Evolutionary conservation across 2,113 vertebrate genomes (phyloP), one percentile per base, ranked within the genome.

Genomic region (Planiliza haematocheilus): DNA sequence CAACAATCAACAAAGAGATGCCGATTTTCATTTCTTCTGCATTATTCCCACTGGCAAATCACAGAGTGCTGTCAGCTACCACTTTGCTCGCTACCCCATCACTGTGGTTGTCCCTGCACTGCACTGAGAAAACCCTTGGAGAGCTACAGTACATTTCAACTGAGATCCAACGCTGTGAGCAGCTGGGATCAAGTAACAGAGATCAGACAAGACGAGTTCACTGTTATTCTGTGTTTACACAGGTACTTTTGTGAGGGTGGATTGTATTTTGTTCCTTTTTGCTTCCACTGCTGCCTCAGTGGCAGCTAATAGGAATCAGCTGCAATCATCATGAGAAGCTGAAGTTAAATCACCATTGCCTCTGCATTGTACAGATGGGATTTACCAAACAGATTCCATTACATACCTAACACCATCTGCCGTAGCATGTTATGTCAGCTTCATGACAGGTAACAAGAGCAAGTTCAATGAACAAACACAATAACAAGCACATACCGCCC

Each of bases 1-100:
- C 88, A 93, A 89, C 88, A 88, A 90, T 92, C 88, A 91, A 87
- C 90, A 93, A 92, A 94, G 89, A 85, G 81, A 82, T 49, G 76
- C 74, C 60, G 79, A 88, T 88, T 93, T 88, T 83, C 84, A 92
- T 91, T 84, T 85, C 84, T 88, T 87, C 86, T 90, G 86, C 83
- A 82, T 86, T 86, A 90, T 87, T 92, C 89, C 93, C 89, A 78
- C 59, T 50, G 86, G 89, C 67, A 79, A 86, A 81, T 90, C 75
- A 67, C 83, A 71, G 85, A 86, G 73, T 79, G 89, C 89, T 87
- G 89, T 92, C 91, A 91, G 87, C 82, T 66, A 81, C 61, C 82
- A 80, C 86, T 86, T 83, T 79, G 79, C 85, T 76, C 82, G 70
- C 75, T 76, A 88, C 74, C 75, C 69, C 45, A 8, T 67, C 77